Percentiles rank a stretch among this genome's conserved stretches.
These are phyloP conservation scores for Tenualosa ilisha DNA, from an alignment of 2,797 vertebrate genomes.

Conservation along the genomic window DNA sequence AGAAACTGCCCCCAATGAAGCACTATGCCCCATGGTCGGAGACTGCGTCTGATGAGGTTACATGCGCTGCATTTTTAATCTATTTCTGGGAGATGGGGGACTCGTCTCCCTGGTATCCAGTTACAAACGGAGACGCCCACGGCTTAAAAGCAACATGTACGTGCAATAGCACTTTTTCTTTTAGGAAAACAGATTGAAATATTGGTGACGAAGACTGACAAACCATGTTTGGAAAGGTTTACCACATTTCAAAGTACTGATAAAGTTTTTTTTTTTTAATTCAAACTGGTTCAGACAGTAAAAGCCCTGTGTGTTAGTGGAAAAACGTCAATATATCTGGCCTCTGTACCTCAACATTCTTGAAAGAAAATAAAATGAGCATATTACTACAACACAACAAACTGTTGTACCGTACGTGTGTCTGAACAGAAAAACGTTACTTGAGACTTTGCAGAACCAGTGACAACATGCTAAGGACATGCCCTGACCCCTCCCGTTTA, in stretches of 20 bases:
- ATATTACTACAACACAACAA: background rate
- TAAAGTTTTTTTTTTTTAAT: too few relatives aligned
- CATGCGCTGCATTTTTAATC: constrained; percentile 61
- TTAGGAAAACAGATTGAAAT: background rate
- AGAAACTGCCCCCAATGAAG: background rate
- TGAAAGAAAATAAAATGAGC: background rate
- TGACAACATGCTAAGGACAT: background rate
- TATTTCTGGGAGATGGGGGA: constrained; percentile 61
- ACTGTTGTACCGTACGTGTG: background rate
- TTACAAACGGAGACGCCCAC: constrained; percentile 37
- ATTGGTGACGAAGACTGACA: too few relatives aligned
- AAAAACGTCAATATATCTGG: too few relatives aligned
- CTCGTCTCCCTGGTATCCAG: constrained; percentile 48
- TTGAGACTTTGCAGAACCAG: background rate
- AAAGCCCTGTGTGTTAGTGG: too few relatives aligned
- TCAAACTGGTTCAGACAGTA: too few relatives aligned
- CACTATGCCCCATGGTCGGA: constrained; percentile 27
- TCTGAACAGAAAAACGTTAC: background rate
- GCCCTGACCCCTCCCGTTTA: background rate
- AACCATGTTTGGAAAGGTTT: too few relatives aligned
- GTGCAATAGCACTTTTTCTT: background rate
- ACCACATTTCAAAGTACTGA: background rate
- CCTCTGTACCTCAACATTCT: too few relatives aligned
- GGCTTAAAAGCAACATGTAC: background rate
- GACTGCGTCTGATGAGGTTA: constrained; percentile 59